Conservation (phyloP, 1,140 invertebrate species). For the Caenorhabditis elegans region DNA sequence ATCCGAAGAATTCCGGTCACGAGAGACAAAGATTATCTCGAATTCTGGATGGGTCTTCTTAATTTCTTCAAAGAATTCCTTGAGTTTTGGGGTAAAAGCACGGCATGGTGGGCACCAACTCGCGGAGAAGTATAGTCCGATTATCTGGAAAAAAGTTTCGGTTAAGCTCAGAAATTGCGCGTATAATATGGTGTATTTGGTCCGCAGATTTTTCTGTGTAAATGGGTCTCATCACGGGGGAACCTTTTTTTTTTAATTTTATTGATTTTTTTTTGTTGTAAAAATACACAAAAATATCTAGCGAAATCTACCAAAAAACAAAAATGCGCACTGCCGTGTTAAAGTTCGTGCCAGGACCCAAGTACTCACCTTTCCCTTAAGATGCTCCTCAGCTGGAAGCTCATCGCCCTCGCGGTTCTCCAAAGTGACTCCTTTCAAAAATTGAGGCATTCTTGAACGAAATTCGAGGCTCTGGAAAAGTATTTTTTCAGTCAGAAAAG, state of each 20-base stretch:
- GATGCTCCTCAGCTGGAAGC: slow-evolving; percentile 40
- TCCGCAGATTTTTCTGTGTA: too few species aligned
- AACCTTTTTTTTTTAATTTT: too few species aligned
- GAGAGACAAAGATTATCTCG: slow-evolving; percentile 54
- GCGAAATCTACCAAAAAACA: too few species aligned
- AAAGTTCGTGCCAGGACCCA: too few species aligned
- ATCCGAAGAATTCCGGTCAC: slow-evolving; percentile 38
- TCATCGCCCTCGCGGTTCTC: slow-evolving; percentile 35
- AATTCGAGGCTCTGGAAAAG: neutral
- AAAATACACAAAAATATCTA: too few species aligned
- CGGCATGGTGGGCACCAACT: slow-evolving; percentile 71
- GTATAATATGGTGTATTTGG: too few species aligned
- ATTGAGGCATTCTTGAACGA: slow-evolving; percentile 35
- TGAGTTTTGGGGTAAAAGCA: slow-evolving; percentile 69
- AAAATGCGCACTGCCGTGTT: too few species aligned
- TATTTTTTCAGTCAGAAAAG: too few species aligned
- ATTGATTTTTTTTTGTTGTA: neutral
- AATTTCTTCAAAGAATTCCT: slow-evolving; percentile 62
- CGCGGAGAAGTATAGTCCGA: slow-evolving; percentile 70
- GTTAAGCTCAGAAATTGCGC: too few species aligned
- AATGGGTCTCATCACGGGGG: too few species aligned
- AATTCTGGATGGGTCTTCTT: slow-evolving; percentile 58
- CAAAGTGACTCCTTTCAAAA: slow-evolving; percentile 39
- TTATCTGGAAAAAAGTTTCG: slow-evolving; percentile 34
- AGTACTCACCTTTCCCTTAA: slow-evolving; percentile 52